Evolutionary conservation across 2,113 vertebrate genomes (phyloP).

Genomic region (Poeciliopsis occidentalis): DNA sequence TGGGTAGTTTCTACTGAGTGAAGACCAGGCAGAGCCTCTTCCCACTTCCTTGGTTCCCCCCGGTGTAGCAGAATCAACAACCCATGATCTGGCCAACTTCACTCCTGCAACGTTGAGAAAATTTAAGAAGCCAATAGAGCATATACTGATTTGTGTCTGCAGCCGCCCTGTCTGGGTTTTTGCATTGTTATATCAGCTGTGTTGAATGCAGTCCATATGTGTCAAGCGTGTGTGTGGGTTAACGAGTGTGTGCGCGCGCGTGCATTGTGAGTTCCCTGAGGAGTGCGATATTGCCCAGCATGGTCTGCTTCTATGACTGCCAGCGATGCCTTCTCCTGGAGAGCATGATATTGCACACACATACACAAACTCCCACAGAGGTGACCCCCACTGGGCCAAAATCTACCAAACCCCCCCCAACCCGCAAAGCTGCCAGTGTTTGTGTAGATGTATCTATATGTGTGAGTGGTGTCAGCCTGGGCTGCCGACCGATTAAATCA

Average conservation of each 20-base stretch:
- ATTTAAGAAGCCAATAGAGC: constrained; percentile 27
- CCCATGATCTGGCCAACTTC: neutral
- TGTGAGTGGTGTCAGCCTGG: constrained; percentile 30
- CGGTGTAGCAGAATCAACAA: neutral
- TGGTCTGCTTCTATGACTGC: constrained; percentile 76
- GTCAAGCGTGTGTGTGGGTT: constrained; percentile 6
- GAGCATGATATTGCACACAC: constrained; percentile 78
- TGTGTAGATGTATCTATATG: constrained; percentile 22
- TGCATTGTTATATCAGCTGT: constrained; percentile 54
- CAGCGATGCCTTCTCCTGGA: constrained; percentile 75
- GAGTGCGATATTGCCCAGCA: constrained; percentile 79
- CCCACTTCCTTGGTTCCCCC: neutral
- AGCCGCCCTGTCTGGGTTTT: constrained; percentile 25
- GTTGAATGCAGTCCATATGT: constrained; percentile 64
- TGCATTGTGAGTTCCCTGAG: constrained; percentile 66
- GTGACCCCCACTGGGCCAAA: constrained; percentile 74
- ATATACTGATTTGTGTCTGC: constrained; percentile 38
- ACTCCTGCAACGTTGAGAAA: constrained; percentile 34
- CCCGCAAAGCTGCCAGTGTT: constrained; percentile 26
- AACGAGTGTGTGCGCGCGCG: constrained; percentile 34
- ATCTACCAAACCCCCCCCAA: constrained; percentile 53
- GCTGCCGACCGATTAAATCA: constrained; percentile 72
- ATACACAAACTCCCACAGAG: constrained; percentile 69
- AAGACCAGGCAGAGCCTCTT: neutral
- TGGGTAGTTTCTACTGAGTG: neutral